Evolutionary conservation across 1,140 invertebrate genomes (phyloP).

Genomic region (Papilio dardanus): DNA sequence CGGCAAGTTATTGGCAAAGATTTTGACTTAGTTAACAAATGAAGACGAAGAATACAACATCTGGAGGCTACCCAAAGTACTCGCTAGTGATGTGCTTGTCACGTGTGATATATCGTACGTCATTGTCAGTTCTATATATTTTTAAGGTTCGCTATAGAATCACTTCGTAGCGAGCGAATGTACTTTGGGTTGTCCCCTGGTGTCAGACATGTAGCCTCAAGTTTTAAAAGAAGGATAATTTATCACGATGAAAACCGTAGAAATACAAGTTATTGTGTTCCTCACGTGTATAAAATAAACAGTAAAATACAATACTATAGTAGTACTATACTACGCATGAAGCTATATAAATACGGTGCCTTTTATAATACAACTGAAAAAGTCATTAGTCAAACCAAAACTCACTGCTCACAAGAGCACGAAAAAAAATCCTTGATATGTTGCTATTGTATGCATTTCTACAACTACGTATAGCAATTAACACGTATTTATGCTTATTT

Average conservation of each 20-base stretch:
- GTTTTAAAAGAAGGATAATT: conserved; percentile 4
- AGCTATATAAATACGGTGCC: not conserved
- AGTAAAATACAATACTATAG: not conserved
- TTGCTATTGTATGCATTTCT: not conserved
- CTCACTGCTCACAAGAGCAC: not conserved
- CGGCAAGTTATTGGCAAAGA: not conserved
- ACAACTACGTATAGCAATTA: too few relatives aligned
- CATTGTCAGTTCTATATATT: too few relatives aligned
- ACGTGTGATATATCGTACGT: too few relatives aligned
- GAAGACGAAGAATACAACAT: conserved; percentile 3
- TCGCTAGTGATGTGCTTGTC: too few relatives aligned
- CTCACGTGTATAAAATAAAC: conserved; percentile 3
- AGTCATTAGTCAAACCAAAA: conserved; percentile 16
- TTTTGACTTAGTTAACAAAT: conserved; percentile 19
- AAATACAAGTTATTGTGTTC: conserved; percentile 12
- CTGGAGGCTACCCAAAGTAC: too few relatives aligned
- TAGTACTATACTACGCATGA: conserved; percentile 15
- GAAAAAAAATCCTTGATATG: not conserved
- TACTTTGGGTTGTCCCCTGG: too few relatives aligned
- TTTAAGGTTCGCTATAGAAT: too few relatives aligned
- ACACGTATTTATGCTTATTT: not conserved
- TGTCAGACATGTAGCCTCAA: conserved; percentile 17
- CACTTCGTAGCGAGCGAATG: too few relatives aligned
- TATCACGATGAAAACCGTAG: conserved; percentile 24
- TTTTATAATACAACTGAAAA: conserved; percentile 14